These are phyloP conservation scores for Spatula clypeata DNA, from an alignment of 2,797 vertebrate genomes.

Conservation along the genomic window DNA sequence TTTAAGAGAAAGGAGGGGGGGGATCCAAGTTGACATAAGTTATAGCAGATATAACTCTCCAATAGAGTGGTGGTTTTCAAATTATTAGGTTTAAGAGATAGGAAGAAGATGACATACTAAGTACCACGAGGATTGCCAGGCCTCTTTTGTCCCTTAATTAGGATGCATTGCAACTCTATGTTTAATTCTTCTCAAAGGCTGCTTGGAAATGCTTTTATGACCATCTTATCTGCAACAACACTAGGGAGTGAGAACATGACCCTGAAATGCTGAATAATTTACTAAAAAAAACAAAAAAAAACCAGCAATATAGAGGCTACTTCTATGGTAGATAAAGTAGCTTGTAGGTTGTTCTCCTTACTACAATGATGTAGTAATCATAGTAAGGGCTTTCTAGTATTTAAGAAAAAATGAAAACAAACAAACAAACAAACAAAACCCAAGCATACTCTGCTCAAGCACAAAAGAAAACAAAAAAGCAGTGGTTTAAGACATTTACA, in stretches of 20 bases:
- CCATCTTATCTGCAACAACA: background rate
- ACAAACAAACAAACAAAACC: background rate
- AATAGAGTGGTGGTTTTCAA: slow-evolving; percentile 71
- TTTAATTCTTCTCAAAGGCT: slow-evolving; percentile 27
- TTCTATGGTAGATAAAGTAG: background rate
- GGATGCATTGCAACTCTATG: background rate
- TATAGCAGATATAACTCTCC: slow-evolving; percentile 76
- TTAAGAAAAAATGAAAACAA: slow-evolving; percentile 49
- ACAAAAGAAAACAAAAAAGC: slow-evolving; percentile 22
- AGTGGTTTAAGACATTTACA: background rate
- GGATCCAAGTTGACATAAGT: slow-evolving; percentile 82
- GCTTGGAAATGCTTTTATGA: slow-evolving; percentile 7
- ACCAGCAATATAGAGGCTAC: background rate
- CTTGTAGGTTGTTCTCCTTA: background rate
- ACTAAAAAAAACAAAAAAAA: background rate
- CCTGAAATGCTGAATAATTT: slow-evolving; percentile 32
- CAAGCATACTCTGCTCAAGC: background rate
- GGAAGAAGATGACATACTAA: slow-evolving; percentile 73
- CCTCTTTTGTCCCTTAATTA: background rate
- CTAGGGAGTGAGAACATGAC: background rate
- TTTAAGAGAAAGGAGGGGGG: slow-evolving; percentile 6
- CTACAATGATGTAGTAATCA: background rate
- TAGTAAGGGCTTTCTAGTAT: background rate
- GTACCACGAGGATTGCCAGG: slow-evolving; percentile 30
- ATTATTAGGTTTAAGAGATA: slow-evolving; percentile 72